These are phyloP conservation scores for Galaxias olidus DNA, from an alignment of 2,797 vertebrate species.

Conservation along the genomic window DNA sequence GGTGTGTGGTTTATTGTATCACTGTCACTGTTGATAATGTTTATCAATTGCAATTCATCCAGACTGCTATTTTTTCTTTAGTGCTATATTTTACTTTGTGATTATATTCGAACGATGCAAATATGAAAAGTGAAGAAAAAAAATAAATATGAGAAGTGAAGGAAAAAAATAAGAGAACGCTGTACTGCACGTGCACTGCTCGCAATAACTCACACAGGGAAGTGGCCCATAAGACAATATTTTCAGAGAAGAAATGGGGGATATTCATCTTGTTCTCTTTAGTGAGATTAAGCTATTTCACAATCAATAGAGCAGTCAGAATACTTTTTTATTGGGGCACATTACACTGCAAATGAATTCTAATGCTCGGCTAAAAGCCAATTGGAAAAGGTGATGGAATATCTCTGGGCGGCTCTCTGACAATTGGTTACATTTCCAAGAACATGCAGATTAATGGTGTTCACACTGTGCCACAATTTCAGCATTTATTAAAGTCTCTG, in stretches of 20 bases:
- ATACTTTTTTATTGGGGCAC: constrained; percentile 71
- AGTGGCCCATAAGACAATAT: constrained; percentile 41
- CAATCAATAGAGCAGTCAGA: constrained; percentile 79
- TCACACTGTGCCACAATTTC: constrained; percentile 63
- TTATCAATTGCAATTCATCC: no score
- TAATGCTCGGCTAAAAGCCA: constrained; percentile 71
- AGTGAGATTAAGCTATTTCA: constrained; percentile 76
- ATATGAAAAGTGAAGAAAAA: constrained; percentile 4
- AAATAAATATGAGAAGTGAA: constrained; percentile 9
- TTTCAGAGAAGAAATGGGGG: constrained; percentile 56
- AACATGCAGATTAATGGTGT: constrained; percentile 85
- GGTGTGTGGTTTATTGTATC: no score
- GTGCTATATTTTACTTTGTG: background rate
- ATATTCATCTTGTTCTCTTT: constrained; percentile 66
- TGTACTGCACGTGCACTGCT: constrained; percentile 16
- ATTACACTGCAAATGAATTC: constrained; percentile 82
- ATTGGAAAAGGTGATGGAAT: constrained; percentile 80
- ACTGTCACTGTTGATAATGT: no score
- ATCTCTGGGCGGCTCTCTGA: constrained; percentile 73
- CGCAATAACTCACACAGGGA: constrained; percentile 54
- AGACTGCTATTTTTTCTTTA: no score
- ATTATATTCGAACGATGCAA: no score
- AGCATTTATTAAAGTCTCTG: constrained; percentile 71
- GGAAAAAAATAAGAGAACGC: constrained; percentile 10
- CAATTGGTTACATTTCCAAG: constrained; percentile 83